These are phyloP conservation scores for Himalopsyche japonica DNA, from an alignment of 2,888 invertebrate genomes.

Conservation along the genomic window DNA sequence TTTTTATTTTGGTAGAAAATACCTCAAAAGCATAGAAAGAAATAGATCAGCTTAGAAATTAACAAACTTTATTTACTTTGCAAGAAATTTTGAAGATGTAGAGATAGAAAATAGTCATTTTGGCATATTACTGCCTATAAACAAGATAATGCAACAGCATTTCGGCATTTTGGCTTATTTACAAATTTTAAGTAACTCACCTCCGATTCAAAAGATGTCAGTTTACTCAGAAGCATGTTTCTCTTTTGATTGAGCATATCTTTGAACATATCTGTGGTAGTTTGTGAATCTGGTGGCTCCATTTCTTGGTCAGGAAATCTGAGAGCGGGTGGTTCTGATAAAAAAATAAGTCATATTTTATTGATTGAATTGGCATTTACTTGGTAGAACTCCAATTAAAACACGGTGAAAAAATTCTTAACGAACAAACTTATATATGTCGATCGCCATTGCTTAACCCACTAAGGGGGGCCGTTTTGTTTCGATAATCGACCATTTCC, in stretches of 20 bases:
- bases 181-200: conserved; percentile 61
- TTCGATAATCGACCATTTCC: too few relatives aligned
- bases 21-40: not conserved
- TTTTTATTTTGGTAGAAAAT: too few relatives aligned
- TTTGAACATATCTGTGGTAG: conserved; percentile 89
- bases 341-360: conserved; percentile 20
- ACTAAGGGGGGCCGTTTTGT: too few relatives aligned
- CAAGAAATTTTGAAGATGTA: too few relatives aligned
- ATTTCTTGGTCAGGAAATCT: conserved; percentile 64
- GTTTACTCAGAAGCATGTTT: conserved; percentile 80
- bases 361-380: too few relatives aligned
- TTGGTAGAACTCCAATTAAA: too few relatives aligned
- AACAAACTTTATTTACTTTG: not conserved
- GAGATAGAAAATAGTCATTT: too few relatives aligned
- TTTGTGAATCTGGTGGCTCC: conserved; percentile 69
- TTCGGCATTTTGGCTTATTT: not conserved
- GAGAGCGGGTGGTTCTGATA: conserved; percentile 63
- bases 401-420: too few relatives aligned
- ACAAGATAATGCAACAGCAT: not conserved
- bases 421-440: too few relatives aligned
- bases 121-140: not conserved
- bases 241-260: conserved; percentile 93
- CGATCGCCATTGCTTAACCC: too few relatives aligned
- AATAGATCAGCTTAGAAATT: not conserved
- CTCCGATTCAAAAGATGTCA: conserved; percentile 89